phyloP scores from a whole-genome alignment of 2,797 vertebrate species.

The Gambelia wislizenii region DNA sequence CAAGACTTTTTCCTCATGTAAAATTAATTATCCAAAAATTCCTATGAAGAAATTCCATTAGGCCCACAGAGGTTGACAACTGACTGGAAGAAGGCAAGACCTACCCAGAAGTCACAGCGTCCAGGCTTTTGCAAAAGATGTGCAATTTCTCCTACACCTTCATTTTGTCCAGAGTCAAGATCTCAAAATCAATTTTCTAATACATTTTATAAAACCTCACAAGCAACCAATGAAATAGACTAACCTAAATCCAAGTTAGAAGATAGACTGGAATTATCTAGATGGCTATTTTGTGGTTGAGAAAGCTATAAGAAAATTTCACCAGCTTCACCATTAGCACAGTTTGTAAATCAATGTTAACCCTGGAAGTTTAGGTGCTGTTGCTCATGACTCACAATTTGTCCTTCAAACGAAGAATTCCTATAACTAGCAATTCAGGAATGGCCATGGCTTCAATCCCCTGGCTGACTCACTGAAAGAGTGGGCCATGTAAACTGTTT shows the following conservation, averaged over 20 bases:
- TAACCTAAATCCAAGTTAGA: background rate
- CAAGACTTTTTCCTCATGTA: slow-evolving; percentile 2
- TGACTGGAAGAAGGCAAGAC: background rate
- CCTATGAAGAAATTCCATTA: background rate
- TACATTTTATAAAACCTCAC: background rate
- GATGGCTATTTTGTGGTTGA: background rate
- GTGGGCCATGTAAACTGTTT: background rate
- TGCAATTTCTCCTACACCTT: background rate
- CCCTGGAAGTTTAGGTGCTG: background rate
- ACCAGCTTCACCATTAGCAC: background rate
- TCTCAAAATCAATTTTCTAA: background rate
- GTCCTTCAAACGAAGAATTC: background rate
- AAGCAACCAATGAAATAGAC: background rate
- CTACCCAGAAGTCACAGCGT: background rate
- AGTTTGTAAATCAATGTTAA: background rate
- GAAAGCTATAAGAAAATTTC: background rate
- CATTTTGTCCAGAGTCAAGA: background rate
- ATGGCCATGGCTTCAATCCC: background rate
- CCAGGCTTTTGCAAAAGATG: background rate
- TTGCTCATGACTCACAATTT: background rate
- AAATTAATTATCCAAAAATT: background rate
- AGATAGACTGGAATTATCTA: background rate
- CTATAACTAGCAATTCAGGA: background rate
- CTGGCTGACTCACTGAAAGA: background rate
- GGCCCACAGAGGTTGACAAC: background rate